Evolutionary conservation across 2,888 invertebrate genomes (phyloP), one percentile per base, ranked within the genome.

Genomic region (Drosophila ochracea): DNA sequence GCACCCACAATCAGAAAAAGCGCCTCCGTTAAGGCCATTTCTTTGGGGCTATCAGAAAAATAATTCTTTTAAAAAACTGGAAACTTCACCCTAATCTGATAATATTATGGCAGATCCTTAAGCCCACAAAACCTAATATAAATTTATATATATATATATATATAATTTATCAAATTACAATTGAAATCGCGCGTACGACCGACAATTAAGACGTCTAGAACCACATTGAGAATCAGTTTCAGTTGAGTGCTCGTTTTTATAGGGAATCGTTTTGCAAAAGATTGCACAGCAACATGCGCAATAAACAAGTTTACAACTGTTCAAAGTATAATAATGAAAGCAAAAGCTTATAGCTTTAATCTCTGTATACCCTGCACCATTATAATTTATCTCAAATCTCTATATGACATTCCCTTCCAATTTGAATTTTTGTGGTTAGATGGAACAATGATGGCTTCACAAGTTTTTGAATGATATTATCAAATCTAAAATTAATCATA

Each of bases 21-120:
- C 21, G 78, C 72, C 59, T 82, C 85, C 1, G 85, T 91, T 25
- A 84, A 61, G 11, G 54, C 80, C 90, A 91, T 91, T 33, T 47
- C 13, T 68, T n/a, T 2, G 7, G 2, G 11, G 21, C 54, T 78
- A 28, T 1, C 41, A 68, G 41, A 30, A 52, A 52, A 52, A 52
- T n/a, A 11, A 19, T 16, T 49, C 1, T 9, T 43, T n/a, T 11
- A 0, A 47, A 47, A 25, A 25, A 25, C 4, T 25, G 25, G 7
- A 25, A 16, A 16, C 16, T 47, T 47, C 4, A 25, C 25, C 25
- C 9, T 47, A 16, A 16, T 47, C 47, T 16, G 9, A 47, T 16
- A 47, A 16, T 25, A 47, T 25, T 47, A 21, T 25, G 9, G 4
- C 47, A 25, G 25, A 47, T 9, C 16, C 47, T 21, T 13, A 13